Evolutionary conservation across 2,888 invertebrate species (phyloP), one percentile per base, ranked within the genome.

Genomic region (Sinohyriopsis cumingii): DNA sequence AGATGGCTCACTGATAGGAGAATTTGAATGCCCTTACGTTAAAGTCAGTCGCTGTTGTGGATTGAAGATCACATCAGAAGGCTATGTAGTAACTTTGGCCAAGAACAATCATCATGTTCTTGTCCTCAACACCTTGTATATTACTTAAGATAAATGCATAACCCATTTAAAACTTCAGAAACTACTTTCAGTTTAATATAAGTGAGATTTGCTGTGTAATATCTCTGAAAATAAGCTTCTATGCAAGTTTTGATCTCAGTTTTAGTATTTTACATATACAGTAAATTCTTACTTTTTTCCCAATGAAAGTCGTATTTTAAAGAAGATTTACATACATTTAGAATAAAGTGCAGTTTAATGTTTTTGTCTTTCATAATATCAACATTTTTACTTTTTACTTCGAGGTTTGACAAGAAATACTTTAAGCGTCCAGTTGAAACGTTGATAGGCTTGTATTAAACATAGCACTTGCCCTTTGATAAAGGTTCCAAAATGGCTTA

Each of bases 61-160:
- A 78, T 92, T 98, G 89, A 98, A 98, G 92, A 97, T 98, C 88
- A 98, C 98, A 71, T 95, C 96, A 25, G 97, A 98, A 91, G 98
- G 98, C 83, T 97, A 96, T 91, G 95, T 98, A 86, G 90, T 91
- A 67, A 91, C 98, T 81, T 92, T 98, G 92, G 98, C 98, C 90
- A 98, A 98, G 93, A 98, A 98, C 93, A 98, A 98, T 92, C 98
- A 98, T 92, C 97, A 98, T 91, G 98, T 98, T 88, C 94, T 98
- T 91, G 96, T 98, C 91, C 93, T 98, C 55, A 89, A 91, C 79
- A 90, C 90, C 15, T 85, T 91, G 67, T 91, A 90, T 82, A 87
- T 88, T 69, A 79, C 83, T 68, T 88, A 83, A 77, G 55, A 61
- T 2, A 45, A 45, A 15, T 45, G 45, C 15, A 45, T 45, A 45